Evolutionary conservation across 2,797 vertebrate genomes (phyloP), one percentile per base, ranked within the genome.

Genomic region (Euthynnus affinis): DNA sequence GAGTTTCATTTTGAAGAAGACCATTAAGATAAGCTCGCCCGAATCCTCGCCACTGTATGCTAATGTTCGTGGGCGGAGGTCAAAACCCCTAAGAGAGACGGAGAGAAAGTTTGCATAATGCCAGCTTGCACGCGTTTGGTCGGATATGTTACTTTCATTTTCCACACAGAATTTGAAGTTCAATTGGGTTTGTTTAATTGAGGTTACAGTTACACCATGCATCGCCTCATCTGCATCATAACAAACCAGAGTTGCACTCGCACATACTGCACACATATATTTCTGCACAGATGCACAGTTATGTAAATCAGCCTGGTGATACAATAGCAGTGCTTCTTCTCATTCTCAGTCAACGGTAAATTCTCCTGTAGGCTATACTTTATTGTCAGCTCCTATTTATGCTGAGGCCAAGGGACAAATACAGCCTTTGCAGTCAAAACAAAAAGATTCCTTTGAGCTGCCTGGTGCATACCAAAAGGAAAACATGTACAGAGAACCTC

Each of bases 361-460:
- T 76, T 80, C 51, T 72, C 59, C 77, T 69, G 5, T 67, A 65
- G 25, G 75, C 78, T 78, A 61, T 72, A 76, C 83, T 84, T 88
- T 74, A 85, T 87, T 72, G 76, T 91, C 88, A 72, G 55, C 76
- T 76, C 59, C 74, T 69, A 64, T 91, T 88, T 82, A 66, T 57
- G 59, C 66, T 46, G 4, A 76, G 56, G 57, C 86, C 73, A 42
- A 44, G 46, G 73, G 77, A 87, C 62, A 82, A 82, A 81, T 59
- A 20, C 5, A 15, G 57, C 66, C 68, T 87, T 71, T 84, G 76
- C 75, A 80, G 71, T 83, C 78, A 69, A 88, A 91, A 91, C 60
- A 88, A 89, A 89, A 76, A 74, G 49, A 68, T 70, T 62, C 25
- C 60, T 86, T 61, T 22, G 52, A 81, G 75, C 57, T 37, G 60